Conservation (phyloP, 2,797 vertebrate species). For the Jordanella pulchra region DNA sequence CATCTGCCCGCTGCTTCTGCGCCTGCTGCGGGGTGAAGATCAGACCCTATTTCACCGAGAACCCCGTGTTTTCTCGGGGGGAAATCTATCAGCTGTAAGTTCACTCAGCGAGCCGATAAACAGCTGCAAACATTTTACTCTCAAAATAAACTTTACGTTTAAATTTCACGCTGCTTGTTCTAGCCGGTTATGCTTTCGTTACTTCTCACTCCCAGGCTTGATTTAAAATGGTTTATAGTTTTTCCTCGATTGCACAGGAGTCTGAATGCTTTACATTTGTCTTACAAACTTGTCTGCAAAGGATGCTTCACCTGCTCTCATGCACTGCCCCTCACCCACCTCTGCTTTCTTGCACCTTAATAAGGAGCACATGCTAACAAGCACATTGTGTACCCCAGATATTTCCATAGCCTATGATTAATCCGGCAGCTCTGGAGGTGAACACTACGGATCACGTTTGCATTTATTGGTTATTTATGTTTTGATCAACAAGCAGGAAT, state of each 20-base stretch:
- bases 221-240: conserved; percentile 24
- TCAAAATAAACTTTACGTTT: not conserved
- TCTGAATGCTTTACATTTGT: conserved; percentile 32
- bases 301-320: conserved; percentile 32
- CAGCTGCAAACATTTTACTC: not conserved
- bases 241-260: conserved; percentile 44
- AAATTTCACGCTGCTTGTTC: not conserved
- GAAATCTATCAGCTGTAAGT: conserved; percentile 90
- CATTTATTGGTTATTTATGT: conserved; percentile 12
- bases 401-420: conserved; percentile 25
- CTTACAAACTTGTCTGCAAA: conserved; percentile 23
- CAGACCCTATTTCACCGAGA: conserved; percentile 86
- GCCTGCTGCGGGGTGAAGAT: conserved; percentile 73
- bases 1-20: conserved; percentile 66
- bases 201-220: not conserved
- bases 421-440: conserved; percentile 9
- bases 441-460: not conserved
- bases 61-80: conserved; percentile 86
- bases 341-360: conserved; percentile 1
- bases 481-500: not conserved
- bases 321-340: conserved; percentile 5
- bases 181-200: not conserved
- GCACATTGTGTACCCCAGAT: conserved; percentile 45
- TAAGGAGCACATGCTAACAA: conserved; percentile 18
- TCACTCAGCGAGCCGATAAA: not conserved